Evolutionary conservation across 2,888 invertebrate species (phyloP), one percentile per base, ranked within the genome.

Genomic region (Eustalomyia histrio): DNA sequence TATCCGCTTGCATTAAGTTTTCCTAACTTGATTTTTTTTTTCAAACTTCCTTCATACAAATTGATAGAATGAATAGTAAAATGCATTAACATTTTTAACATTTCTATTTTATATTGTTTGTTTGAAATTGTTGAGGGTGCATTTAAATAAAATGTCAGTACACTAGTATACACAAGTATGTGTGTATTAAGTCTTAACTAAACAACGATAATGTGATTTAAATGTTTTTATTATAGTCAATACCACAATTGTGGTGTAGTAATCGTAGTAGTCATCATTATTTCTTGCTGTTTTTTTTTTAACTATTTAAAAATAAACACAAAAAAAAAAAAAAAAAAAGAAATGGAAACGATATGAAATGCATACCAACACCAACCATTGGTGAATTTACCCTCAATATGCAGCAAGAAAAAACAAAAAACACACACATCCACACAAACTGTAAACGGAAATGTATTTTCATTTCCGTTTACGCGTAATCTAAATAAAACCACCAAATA

Each of bases 191-290:
- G 65, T 84, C 84, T 84, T 85, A 85, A 85, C 85, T 87, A 88
- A 87, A 88, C 88, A 88, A 85, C 85, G 88, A 86, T 88, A 88
- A 88, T 88, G 88, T 86, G 87, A 86, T 87, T 87, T 88, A 88
- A 88, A 88, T 86, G 86, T 83, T 83, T 80, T 71, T 67, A 73
- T 83, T 83, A 80, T 79, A 65, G 72, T 67, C 73, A 74, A 68
- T 82, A 69, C 71, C 71, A 65, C 52, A 53, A n/a, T 24, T 73
- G 79, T 63, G 73, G 67, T 55, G 16, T 9, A 63, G 57, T 74
- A 75, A 75, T 69, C 76, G 76, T 53, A 63, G 58, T 57, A 67
- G 67, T 67, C 63, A 72, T 76, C 63, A 67, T 67, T 75, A 67
- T 67, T 64, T 39, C 50, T 57, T n/a, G n/a, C n/a, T 47, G 16